phyloP scores from a whole-genome alignment of 1,140 invertebrate genomes.

The Chironomus tepperi region DNA sequence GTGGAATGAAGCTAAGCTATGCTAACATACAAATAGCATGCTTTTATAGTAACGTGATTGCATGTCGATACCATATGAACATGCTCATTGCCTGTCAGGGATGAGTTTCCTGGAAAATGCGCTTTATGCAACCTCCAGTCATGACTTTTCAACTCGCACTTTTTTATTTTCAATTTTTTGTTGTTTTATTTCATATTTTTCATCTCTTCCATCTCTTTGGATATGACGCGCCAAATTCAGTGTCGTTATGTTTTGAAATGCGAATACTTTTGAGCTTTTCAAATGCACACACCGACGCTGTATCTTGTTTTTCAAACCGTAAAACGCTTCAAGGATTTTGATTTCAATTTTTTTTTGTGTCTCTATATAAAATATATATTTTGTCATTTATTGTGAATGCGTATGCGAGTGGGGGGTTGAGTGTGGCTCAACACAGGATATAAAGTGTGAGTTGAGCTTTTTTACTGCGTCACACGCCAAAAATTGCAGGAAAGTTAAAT shows the following conservation, averaged over 20 bases:
- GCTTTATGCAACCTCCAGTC: too few species aligned
- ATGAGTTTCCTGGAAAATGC: too few species aligned
- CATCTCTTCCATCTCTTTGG: not conserved
- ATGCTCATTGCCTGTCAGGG: too few species aligned
- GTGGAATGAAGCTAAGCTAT: too few species aligned
- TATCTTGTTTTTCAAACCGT: not conserved
- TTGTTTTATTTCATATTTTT: too few species aligned
- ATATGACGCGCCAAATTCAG: not conserved
- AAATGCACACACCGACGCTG: not conserved
- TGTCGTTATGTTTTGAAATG: not conserved
- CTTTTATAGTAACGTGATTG: too few species aligned
- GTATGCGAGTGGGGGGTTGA: not conserved
- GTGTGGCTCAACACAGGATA: not conserved
- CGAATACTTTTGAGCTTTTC: not conserved
- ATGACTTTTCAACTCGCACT: too few species aligned
- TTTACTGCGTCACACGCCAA: not conserved
- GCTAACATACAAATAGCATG: too few species aligned
- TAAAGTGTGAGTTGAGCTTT: not conserved
- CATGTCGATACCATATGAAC: too few species aligned
- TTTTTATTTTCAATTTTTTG: not conserved
- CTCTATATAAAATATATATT: not conserved
- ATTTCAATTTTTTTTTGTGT: not conserved
- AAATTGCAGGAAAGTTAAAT: not conserved
- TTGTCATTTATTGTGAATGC: slow-evolving; percentile 1
- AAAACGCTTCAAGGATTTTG: not conserved